A percentile compares a stretch with the other conserved stretches of the same genome.
Conservation (phyloP, 2,888 invertebrate genomes). For the Clitarchus hookeri region DNA sequence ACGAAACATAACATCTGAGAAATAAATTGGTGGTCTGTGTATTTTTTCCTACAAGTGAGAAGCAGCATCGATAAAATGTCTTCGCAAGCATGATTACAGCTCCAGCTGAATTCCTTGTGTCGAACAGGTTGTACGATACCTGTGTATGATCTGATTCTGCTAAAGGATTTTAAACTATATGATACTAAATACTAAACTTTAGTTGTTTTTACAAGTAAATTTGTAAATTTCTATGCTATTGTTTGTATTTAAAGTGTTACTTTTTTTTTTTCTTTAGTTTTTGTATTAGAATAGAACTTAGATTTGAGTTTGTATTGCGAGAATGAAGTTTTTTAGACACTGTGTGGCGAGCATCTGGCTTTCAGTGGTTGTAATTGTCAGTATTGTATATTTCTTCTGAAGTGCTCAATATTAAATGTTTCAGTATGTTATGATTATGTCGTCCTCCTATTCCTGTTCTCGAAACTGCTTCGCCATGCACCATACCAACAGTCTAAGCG, state of each 20-base stretch:
- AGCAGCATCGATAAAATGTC: too few species aligned
- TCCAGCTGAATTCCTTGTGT: too few species aligned
- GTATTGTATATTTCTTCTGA: background rate
- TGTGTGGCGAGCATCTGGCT: background rate
- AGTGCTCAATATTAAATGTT: background rate
- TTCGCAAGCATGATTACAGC: too few species aligned
- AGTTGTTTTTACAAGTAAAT: too few species aligned
- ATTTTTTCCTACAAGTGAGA: too few species aligned
- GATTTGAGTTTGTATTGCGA: background rate
- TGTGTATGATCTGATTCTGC: background rate
- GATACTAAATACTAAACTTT: background rate
- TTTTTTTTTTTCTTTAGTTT: background rate
- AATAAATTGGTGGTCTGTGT: too few species aligned
- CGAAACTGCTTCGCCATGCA: too few species aligned
- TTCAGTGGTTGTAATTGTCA: background rate
- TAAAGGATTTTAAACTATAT: background rate
- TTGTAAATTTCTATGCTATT: background rate
- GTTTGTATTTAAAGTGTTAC: background rate
- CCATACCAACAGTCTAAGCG: too few species aligned
- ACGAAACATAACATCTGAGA: too few species aligned
- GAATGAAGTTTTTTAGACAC: background rate
- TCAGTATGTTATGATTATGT: background rate
- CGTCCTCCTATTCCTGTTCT: too few species aligned
- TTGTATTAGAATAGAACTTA: background rate
- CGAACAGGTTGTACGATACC: background rate